Conservation (phyloP, 2,797 vertebrate species). For the Sebastes steindachneri region DNA sequence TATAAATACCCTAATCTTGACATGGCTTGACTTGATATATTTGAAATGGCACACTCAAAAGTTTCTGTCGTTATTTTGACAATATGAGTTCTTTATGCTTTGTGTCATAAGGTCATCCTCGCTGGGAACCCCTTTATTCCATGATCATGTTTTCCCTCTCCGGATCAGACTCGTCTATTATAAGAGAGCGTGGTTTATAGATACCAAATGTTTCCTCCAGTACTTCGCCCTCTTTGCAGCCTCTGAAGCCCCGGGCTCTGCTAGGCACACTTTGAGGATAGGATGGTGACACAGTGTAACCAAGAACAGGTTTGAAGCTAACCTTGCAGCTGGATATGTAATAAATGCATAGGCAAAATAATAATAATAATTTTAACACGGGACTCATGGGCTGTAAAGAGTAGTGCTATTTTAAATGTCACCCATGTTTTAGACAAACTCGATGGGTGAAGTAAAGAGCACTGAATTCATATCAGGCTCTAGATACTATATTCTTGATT, state of each 20-base stretch:
- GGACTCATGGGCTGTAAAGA: background rate
- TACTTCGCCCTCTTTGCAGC: background rate
- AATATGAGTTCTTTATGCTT: slow-evolving; percentile 6
- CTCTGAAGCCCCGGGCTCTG: background rate
- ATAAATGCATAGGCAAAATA: background rate
- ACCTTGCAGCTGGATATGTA: background rate
- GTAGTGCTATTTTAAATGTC: background rate
- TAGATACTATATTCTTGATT: background rate
- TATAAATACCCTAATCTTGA: background rate
- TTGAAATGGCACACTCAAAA: slow-evolving; percentile 7
- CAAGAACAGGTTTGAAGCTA: background rate
- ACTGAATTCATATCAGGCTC: background rate
- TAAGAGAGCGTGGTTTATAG: slow-evolving; percentile 20
- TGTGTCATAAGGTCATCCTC: background rate
- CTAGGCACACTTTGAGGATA: background rate
- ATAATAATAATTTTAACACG: background rate
- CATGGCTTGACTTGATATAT: background rate
- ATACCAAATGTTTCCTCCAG: slow-evolving; percentile 44
- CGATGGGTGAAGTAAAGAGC: slow-evolving; percentile 1
- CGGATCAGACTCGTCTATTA: slow-evolving; percentile 1
- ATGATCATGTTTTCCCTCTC: slow-evolving; percentile 3
- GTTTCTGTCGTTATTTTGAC: slow-evolving; percentile 2
- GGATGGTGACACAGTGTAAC: slow-evolving; percentile 2
- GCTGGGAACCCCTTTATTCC: background rate
- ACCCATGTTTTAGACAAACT: background rate